Percentiles rank a stretch among this genome's conserved stretches.
These are phyloP conservation scores for Carposina sasakii DNA, from an alignment of 1,140 invertebrate genomes.

Conservation along the genomic window DNA sequence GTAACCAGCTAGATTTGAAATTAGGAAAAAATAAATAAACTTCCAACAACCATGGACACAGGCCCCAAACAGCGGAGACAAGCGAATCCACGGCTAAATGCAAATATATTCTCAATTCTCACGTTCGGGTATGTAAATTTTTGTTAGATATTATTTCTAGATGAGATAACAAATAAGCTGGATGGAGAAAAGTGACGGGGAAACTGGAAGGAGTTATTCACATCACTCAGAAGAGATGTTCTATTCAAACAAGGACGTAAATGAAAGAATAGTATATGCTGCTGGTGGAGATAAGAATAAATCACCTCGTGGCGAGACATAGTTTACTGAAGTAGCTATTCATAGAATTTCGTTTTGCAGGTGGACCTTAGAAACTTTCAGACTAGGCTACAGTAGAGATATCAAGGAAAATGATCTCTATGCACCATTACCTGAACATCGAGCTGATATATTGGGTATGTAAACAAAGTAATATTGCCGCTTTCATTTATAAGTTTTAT, in stretches of 20 bases:
- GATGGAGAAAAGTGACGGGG: no score
- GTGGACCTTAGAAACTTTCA: conserved; percentile 73
- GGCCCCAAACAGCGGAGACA: conserved; percentile 51
- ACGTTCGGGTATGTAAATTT: conserved; percentile 66
- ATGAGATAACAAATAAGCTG: no score
- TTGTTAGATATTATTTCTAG: no score
- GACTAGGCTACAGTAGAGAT: conserved; percentile 71
- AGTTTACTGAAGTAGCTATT: conserved; percentile 7
- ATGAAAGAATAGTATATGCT: no score
- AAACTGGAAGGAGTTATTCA: no score
- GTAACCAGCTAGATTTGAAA: conserved; percentile 14
- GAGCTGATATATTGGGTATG: conserved; percentile 60
- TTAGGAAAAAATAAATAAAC: conserved; percentile 11
- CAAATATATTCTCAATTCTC: conserved; percentile 65
- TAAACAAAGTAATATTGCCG: no score
- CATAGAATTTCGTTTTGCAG: conserved; percentile 60
- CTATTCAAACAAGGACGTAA: no score
- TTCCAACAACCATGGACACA: conserved; percentile 67
- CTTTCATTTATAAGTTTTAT: no score
- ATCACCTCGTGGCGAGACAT: no score
- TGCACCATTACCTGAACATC: conserved; percentile 73
- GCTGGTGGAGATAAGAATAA: no score
- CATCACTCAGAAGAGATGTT: no score
- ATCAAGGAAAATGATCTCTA: conserved; percentile 75
- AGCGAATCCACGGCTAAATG: conserved; percentile 65